Evolutionary conservation across 2,797 vertebrate species (phyloP).

Genomic region (Coregonus ussuriensis): DNA sequence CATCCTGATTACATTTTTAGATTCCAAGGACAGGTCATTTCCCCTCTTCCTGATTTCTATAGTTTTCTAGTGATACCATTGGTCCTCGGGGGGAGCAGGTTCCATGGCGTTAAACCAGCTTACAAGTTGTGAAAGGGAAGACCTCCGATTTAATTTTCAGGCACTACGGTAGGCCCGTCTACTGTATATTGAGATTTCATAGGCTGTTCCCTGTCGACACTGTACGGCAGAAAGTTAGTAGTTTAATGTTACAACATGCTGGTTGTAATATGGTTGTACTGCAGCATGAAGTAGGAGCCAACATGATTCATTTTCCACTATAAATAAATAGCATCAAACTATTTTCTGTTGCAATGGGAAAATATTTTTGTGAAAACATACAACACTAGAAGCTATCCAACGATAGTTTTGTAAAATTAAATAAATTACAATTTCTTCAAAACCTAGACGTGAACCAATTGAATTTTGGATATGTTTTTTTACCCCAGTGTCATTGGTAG

Average conservation of each 20-base stretch:
- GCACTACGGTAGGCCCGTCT: neutral
- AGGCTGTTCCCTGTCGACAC: neutral
- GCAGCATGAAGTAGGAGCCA: too few relatives aligned
- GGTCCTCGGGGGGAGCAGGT: constrained; percentile 20
- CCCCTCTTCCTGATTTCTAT: constrained; percentile 71
- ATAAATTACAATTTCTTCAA: too few relatives aligned
- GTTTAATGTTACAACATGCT: neutral
- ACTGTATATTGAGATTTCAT: neutral
- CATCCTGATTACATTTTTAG: constrained; percentile 77
- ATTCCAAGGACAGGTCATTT: constrained; percentile 79
- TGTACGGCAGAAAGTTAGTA: neutral
- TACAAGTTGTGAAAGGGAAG: neutral
- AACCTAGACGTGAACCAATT: too few relatives aligned
- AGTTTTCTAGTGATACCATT: constrained; percentile 66
- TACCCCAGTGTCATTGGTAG: too few relatives aligned
- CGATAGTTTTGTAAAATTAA: too few relatives aligned
- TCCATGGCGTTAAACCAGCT: constrained; percentile 21
- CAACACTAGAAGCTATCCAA: too few relatives aligned
- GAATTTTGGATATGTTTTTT: too few relatives aligned
- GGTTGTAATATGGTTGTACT: neutral
- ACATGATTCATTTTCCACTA: too few relatives aligned
- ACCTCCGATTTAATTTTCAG: neutral
- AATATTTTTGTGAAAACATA: too few relatives aligned
- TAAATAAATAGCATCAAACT: too few relatives aligned
- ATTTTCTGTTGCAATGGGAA: too few relatives aligned